Evolutionary conservation across 2,888 invertebrate species (phyloP).

Genomic region (Diplazon laetatorius): DNA sequence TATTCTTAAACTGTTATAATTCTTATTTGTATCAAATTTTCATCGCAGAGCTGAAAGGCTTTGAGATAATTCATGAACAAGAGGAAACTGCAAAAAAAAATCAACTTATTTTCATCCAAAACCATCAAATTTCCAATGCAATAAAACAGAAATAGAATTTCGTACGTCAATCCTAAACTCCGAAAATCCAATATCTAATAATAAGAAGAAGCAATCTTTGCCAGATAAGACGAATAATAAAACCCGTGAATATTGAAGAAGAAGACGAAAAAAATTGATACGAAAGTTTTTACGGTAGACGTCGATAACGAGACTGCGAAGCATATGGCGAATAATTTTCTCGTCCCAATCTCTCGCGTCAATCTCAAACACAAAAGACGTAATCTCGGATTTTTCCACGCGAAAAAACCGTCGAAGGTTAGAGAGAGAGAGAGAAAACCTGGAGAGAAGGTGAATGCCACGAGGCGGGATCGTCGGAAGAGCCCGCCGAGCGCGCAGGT

Average conservation of each 20-base stretch:
- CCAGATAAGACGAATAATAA: neutral
- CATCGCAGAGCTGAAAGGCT: no score
- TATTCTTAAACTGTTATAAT: no score
- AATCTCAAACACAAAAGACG: neutral
- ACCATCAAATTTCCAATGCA: no score
- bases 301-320: slow-evolving; percentile 25
- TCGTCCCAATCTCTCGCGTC: slow-evolving; percentile 1
- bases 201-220: no score
- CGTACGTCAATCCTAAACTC: no score
- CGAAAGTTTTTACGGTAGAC: neutral
- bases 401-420: neutral
- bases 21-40: no score
- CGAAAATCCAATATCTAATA: no score
- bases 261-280: neutral
- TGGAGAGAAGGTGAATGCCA: neutral
- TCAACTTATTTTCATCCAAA: no score
- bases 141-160: no score
- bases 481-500: slow-evolving; percentile 58
- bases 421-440: neutral
- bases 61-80: no score
- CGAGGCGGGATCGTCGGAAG: neutral
- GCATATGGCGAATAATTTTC: slow-evolving; percentile 27
- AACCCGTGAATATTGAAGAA: neutral
- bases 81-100: no score
- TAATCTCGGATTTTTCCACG: neutral